Base-by-base conservation (phyloP, 2,113 vertebrate species). In the Neolamprologus hecqui region DNA sequence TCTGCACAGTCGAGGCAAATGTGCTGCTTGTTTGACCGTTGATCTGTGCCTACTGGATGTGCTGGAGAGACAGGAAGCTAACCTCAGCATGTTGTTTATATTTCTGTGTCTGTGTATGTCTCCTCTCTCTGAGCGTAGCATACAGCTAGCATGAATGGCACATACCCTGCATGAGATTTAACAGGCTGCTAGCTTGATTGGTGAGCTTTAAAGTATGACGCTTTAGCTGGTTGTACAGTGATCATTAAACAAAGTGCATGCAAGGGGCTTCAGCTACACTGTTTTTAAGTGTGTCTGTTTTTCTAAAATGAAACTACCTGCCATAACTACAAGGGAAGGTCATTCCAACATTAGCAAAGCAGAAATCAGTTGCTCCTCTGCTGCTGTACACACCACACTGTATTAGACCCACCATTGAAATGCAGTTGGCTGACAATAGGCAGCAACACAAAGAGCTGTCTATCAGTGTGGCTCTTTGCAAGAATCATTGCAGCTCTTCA, bases 11-110 rank as follows among this genome's bases (percentile, higher is more conserved):
- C 57, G 19, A 79, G 58, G 21, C 75, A 83, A 88, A 83, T 82
- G 88, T 73, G 70, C 37, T 85, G 60, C 17, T 57, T 85, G 75
- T 84, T 88, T 63, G 80, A 90, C 90, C 75, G 49, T 4, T 86
- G 84, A 91, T 90, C 85, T 42, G 4, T 49, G 79, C 70, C 83
- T 51, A 42, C 11, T 77, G 84, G 79, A 85, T 42, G 17, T 6
- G 7, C 80, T 9, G 37, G 40, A 84, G 51, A 85, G 15, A 63
- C 79, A 73, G 81, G 17, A 77, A 55, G 53, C 65, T 54, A 7
- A 87, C 53, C 60, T 79, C 57, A 80, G n/a, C 65, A 58, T 91
- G 37, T 33, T 58, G 73, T 75, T 75, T 87, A 28, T 81, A 23
- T 85, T 63, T 49, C 60, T 79, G 31, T 81, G 58, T 21, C 19